Conservation (phyloP, 92 coral and sea anemone species). For the Bergia puertoricense region DNA sequence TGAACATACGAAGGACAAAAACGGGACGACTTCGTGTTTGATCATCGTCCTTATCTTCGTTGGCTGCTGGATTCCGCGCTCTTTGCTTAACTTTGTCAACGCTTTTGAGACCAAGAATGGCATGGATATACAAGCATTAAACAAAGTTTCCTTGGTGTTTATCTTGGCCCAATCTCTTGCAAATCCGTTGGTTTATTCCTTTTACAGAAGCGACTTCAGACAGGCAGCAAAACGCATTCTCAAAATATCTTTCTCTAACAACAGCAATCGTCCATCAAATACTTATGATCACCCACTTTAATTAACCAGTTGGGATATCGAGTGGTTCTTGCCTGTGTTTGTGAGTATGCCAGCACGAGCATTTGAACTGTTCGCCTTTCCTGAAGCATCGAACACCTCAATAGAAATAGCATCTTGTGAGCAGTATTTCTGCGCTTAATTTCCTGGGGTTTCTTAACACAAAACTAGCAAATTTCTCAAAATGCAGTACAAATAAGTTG, state of each 20-base stretch:
- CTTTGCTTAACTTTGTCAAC: slow-evolving; percentile 52
- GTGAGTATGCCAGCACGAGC: too few species aligned
- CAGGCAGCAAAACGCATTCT: slow-evolving; percentile 59
- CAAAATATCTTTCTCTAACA: background rate
- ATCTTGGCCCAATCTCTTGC: slow-evolving; percentile 64
- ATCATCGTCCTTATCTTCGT: slow-evolving; percentile 56
- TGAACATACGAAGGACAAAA: slow-evolving; percentile 35
- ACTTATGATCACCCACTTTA: background rate
- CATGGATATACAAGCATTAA: slow-evolving; percentile 36
- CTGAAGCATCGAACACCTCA: too few species aligned
- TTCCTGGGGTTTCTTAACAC: too few species aligned
- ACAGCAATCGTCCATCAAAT: background rate
- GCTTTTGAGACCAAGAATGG: background rate
- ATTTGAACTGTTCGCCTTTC: too few species aligned
- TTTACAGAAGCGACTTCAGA: slow-evolving; percentile 72
- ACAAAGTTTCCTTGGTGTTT: slow-evolving; percentile 67
- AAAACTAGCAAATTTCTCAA: too few species aligned
- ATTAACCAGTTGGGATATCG: too few species aligned
- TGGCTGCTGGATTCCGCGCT: slow-evolving; percentile 70
- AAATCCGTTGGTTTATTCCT: slow-evolving; percentile 71
- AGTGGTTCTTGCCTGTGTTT: too few species aligned
- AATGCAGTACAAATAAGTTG: too few species aligned
- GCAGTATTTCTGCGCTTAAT: too few species aligned
- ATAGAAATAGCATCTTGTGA: too few species aligned
- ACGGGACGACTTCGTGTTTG: slow-evolving; percentile 65